These are phyloP conservation scores for Gerris lacustris DNA, from an alignment of 2,888 invertebrate genomes.

Conservation along the genomic window DNA sequence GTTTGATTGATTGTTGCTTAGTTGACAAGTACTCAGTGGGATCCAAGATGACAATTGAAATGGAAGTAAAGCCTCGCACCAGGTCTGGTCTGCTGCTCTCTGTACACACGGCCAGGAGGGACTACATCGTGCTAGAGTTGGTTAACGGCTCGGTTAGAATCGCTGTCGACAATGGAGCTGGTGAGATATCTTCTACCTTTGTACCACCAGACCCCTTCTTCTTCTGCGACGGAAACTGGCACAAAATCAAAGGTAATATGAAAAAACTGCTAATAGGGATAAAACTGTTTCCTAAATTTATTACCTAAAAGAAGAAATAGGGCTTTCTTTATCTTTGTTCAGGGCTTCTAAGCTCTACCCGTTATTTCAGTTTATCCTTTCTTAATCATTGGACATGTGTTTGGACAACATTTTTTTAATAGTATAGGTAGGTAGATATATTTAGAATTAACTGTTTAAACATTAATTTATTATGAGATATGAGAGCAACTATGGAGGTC, in stretches of 20 bases:
- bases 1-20: constrained; percentile 31
- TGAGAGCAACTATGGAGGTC: too few relatives aligned
- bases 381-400: too few relatives aligned
- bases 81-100: constrained; percentile 73
- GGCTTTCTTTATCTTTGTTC: too few relatives aligned
- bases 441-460: too few relatives aligned
- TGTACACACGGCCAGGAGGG: constrained; percentile 61
- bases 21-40: constrained; percentile 69
- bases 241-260: constrained; percentile 58
- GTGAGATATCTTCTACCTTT: constrained; percentile 62
- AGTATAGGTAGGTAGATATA: too few relatives aligned
- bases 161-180: constrained; percentile 71
- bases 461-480: too few relatives aligned
- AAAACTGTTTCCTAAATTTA: too few relatives aligned
- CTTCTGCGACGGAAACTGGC: constrained; percentile 93
- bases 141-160: constrained; percentile 72
- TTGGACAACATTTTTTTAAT: too few relatives aligned
- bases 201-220: constrained; percentile 50
- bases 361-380: too few relatives aligned
- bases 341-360: too few relatives aligned
- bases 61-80: constrained; percentile 78
- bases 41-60: constrained; percentile 57
- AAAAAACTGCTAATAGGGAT: background rate
- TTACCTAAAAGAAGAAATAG: too few relatives aligned
- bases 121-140: constrained; percentile 78